Conservation (phyloP, 2,797 vertebrate species). For the Meda fulgida region DNA sequence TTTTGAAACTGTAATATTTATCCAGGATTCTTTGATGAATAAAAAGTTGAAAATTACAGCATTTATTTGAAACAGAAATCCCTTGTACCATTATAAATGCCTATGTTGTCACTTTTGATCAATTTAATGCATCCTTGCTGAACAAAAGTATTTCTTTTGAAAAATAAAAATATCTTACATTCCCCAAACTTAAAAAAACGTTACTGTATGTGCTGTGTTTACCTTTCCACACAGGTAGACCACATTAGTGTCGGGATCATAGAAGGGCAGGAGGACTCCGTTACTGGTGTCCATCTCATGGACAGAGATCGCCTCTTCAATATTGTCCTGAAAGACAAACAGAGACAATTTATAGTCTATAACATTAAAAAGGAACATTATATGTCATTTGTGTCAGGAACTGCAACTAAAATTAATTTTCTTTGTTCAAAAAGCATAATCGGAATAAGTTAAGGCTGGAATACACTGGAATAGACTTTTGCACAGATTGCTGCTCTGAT, state of each 20-base stretch:
- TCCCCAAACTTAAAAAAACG: background rate
- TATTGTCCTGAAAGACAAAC: slow-evolving; percentile 81
- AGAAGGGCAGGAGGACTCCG: slow-evolving; percentile 94
- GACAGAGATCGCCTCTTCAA: slow-evolving; percentile 91
- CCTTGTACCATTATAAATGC: background rate
- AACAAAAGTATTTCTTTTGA: background rate
- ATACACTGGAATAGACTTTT: background rate
- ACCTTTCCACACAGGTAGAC: slow-evolving; percentile 98
- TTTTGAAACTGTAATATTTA: background rate
- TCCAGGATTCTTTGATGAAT: background rate
- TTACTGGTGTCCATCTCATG: slow-evolving; percentile 97
- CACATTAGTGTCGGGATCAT: slow-evolving; percentile 92
- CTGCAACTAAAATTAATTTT: background rate
- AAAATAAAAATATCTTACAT: background rate
- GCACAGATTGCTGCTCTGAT: background rate
- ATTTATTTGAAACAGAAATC: background rate
- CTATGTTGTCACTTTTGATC: background rate
- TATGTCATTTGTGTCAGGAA: background rate
- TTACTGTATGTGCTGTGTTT: background rate
- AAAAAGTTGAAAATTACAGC: background rate
- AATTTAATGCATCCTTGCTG: background rate
- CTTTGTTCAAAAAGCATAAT: background rate
- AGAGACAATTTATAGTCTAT: background rate
- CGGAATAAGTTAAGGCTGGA: background rate
- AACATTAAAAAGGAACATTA: background rate